These are phyloP conservation scores for Leptonema lineaticorne DNA, from an alignment of 1,140 invertebrate species.

Conservation along the genomic window DNA sequence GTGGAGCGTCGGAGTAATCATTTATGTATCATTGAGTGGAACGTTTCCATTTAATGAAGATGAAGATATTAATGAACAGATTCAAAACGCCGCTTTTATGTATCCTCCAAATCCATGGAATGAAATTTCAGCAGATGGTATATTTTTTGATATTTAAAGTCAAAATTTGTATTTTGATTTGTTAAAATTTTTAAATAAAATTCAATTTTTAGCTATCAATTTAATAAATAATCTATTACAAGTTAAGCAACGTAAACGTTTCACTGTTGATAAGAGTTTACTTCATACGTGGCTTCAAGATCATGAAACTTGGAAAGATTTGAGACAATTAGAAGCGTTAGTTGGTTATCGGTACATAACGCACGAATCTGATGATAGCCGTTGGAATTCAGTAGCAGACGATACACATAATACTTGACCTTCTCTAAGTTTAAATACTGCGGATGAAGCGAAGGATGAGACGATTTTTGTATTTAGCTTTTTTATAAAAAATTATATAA, in stretches of 20 bases:
- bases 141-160: slow-evolving; percentile 16
- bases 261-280: slow-evolving; percentile 95
- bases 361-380: slow-evolving; percentile 92
- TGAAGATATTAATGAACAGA: slow-evolving; percentile 99
- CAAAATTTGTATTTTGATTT: not conserved
- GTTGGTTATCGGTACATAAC: slow-evolving; percentile 89
- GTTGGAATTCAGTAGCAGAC: slow-evolving; percentile 70
- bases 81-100: slow-evolving; percentile 99
- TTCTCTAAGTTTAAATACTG: slow-evolving; percentile 4
- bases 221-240: slow-evolving; percentile 97
- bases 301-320: slow-evolving; percentile 93
- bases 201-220: slow-evolving; percentile 83
- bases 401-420: slow-evolving; percentile 38
- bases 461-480: slow-evolving; percentile 34
- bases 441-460: not conserved
- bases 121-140: slow-evolving; percentile 95
- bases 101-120: slow-evolving; percentile 98
- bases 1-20: slow-evolving; percentile 99
- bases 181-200: slow-evolving; percentile 34
- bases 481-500: slow-evolving; percentile 22
- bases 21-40: slow-evolving; percentile 94
- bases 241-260: slow-evolving; percentile 97
- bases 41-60: slow-evolving; percentile 99
- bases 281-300: slow-evolving; percentile 94
- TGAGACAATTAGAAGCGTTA: slow-evolving; percentile 82